Base-by-base conservation (phyloP, 2,113 vertebrate species). In the Semnornis frantzii region DNA sequence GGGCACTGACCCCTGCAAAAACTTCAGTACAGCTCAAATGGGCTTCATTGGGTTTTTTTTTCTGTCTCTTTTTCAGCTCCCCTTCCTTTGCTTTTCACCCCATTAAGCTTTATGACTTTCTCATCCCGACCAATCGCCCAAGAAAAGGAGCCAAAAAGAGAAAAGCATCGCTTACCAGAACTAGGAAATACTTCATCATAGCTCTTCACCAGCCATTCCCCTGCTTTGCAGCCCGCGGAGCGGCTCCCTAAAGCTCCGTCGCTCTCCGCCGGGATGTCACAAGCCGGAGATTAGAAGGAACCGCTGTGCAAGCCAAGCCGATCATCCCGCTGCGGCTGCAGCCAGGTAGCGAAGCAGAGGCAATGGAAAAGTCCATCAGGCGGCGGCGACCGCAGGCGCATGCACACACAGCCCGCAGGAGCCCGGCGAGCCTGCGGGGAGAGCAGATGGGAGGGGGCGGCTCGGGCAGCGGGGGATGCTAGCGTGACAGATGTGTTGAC, bases 251-350 rank as follows among this genome's bases (percentile, higher is more conserved):
- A 86, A 89, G 93, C 62, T 62, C 65, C 78, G 83, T 91, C 97
- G 82, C 98, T 98, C 97, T 97, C 97, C 68, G 44, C 85, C 86
- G 66, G 96, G 93, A 97, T 96, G 96, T 95, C 97, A 96, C 97
- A 98, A 96, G 97, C 97, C 28, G 88, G 90, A 97, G 98, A 99
- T 99, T 99, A 99, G 97, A 91, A 97, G 95, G 80, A 96, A 97
- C 98, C 93, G 89, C 97, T 92, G 93, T 92, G 93, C 97, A 74
- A 97, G 97, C 95, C 97, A 94, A 97, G 95, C 79, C 17, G 96
- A 98, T 98, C 98, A 98, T 97, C 97, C 96, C 76, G 4, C 85
- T 92, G 95, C 91, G 85, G 96, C 85, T 64, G 52, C 77, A 85
- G 88, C 87, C 95, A 80, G 91, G 94, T 96, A 92, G 84, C 58